Evolutionary conservation across 2,113 vertebrate genomes (phyloP), one percentile per base, ranked within the genome.

Genomic region (Cyprinodon brontotheroides): DNA sequence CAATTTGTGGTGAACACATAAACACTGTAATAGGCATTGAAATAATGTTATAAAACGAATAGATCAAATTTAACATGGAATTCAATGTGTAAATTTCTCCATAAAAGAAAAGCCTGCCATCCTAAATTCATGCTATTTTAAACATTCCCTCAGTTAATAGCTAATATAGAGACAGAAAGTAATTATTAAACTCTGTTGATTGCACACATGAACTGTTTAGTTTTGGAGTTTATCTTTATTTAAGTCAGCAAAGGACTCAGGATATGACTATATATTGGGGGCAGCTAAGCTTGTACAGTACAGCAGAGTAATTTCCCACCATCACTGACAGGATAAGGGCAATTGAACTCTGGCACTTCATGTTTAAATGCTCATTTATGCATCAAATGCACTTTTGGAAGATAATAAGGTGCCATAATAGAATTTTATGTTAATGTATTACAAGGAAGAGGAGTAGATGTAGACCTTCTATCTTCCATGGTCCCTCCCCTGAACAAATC

Each of bases 331-430:
- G 75, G 89, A 91, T 77, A 90, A 83, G 85, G 84, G 63, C 75
- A 86, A 89, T 91, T 92, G 89, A 91, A 89, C 83, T 64, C 77
- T 73, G 79, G 81, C 71, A 76, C 76, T 89, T 81, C 67, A 79
- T 88, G 78, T 89, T 92, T 89, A 90, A 92, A 91, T 83, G 83
- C 60, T 88, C 88, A 87, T 90, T 89, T 88, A 84, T 88, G 83
- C 81, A 83, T 89, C 83, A 88, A 81, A 89, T 89, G 80, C 84
- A 85, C 82, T 74, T 84, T 77, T 79, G 22, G 77, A 77, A 85
- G 75, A 87, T 89, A 91, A 88, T 89, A 86, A 80, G 76, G 61
- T 68, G n/a, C 85, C 65, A 71, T 91, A 86, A 91, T 89, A 86
- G 88, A 89, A 85, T 88, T 88, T 85, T 79, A 90, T 89, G 84